Evolutionary conservation across 2,888 invertebrate genomes (phyloP), one percentile per base, ranked within the genome.

Genomic region (Temnothorax ravouxi): DNA sequence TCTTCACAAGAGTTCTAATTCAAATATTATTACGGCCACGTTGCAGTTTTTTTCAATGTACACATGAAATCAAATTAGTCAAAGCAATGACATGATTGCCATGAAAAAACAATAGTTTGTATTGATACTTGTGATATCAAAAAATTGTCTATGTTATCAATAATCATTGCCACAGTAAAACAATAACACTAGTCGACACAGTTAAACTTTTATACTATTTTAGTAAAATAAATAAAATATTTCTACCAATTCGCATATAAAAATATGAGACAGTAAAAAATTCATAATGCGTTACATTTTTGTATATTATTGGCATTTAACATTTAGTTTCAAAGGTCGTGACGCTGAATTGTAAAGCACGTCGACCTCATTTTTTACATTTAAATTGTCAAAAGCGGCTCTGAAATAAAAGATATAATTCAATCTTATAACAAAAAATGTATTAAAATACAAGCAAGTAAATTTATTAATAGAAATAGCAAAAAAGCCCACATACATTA

Each of bases 21-120:
- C 15, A 66, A 44, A 69, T 56, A 25, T 76, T 75, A 66, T 77
- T 67, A 15, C 29, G 5, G 13, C 13, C 47, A 41, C 13, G 18
- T 29, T n/a, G n/a, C 2, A 56, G 54, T 77, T 15, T 29, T n/a
- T 56, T 69, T n/a, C n/a, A 44, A 67, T 5, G 9, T 77, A 44
- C 18, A 21, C 38, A 6, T 8, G 41, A 11, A 69, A n/a, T 56
- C 56, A 54, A 44, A 6, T 77, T 56, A 15, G 44, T 67, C n/a
- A 56, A 54, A n/a, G 1, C n/a, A 67, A 67, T 11, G 44, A 0
- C 29, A 29, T 29, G 29, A 29, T 29, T 29, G 29, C 29, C 15
- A 44, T 56, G 29, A 5, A 66, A 54, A 52, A 3, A 29, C 3
- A 29, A 29, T 64, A 34, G n/a, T 29, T 61, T n/a, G 8, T 61